phyloP scores from a whole-genome alignment of 2,888 invertebrate species.

The Petrolisthes manimaculis region DNA sequence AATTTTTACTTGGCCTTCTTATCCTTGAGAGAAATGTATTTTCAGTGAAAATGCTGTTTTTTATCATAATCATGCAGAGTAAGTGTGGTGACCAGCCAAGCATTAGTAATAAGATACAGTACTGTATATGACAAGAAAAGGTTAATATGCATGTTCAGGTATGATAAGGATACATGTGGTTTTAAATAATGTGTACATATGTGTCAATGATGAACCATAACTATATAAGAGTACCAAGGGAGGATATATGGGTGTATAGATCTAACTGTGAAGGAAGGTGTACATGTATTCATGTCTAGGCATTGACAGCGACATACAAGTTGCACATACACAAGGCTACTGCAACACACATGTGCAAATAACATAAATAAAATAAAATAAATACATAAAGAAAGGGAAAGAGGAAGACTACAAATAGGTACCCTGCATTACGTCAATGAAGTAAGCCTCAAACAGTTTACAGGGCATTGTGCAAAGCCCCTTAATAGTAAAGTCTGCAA shows the following conservation, averaged over 20 bases:
- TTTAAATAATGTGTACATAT: no score
- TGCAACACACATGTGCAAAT: conserved; percentile 12
- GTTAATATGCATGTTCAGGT: no score
- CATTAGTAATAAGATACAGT: no score
- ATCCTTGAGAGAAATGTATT: no score
- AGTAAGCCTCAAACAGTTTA: conserved; percentile 66
- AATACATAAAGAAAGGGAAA: conserved; percentile 25
- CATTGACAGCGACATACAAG: neutral
- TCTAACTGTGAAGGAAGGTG: neutral
- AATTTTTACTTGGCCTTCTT: no score
- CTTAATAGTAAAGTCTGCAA: conserved; percentile 66
- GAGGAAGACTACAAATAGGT: conserved; percentile 60
- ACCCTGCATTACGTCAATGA: conserved; percentile 66
- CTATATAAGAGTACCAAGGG: no score
- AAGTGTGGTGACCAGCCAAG: no score
- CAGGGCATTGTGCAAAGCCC: conserved; percentile 66
- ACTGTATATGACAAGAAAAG: no score
- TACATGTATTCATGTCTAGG: neutral
- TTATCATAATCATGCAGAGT: no score
- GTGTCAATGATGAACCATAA: no score
- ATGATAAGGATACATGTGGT: neutral
- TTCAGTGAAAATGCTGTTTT: no score
- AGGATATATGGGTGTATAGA: neutral
- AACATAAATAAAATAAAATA: conserved; percentile 26
- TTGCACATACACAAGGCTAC: conserved; percentile 22